These are phyloP conservation scores for Phataginus tricuspis DNA, from an alignment of 2,797 vertebrate genomes.

Conservation along the genomic window DNA sequence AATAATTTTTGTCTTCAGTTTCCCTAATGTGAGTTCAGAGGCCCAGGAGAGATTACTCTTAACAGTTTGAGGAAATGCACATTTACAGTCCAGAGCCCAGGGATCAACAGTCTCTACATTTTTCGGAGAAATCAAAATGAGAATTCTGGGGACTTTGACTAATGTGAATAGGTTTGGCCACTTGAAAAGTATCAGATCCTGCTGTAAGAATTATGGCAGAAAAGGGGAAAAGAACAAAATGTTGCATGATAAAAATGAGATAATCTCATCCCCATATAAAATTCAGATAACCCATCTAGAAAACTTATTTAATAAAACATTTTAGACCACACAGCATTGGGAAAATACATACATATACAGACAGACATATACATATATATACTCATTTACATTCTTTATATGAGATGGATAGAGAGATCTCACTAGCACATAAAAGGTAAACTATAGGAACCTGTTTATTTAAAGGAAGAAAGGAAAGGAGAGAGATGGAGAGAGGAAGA, in stretches of 20 bases:
- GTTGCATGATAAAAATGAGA: not conserved
- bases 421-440: not conserved
- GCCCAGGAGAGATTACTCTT: conserved; percentile 7
- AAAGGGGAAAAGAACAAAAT: not conserved
- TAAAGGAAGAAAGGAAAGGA: not conserved
- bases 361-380: not conserved
- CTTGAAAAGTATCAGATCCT: conserved; percentile 1
- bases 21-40: conserved; percentile 39
- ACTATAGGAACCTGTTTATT: not conserved
- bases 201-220: not conserved
- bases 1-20: conserved; percentile 57
- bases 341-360: not conserved
- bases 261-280: not conserved
- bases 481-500: not conserved
- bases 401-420: not conserved
- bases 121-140: conserved; percentile 59
- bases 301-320: not conserved
- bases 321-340: not conserved
- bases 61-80: conserved; percentile 51
- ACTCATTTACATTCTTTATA: not conserved
- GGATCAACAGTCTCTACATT: not conserved
- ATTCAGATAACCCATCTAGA: not conserved
- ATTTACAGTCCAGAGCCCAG: conserved; percentile 35
- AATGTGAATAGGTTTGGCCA: conserved; percentile 24
- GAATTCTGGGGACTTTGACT: conserved; percentile 15